Percentiles rank a stretch among this genome's conserved stretches.
These are phyloP conservation scores for Biston betularia DNA, from an alignment of 2,888 invertebrate genomes.

Conservation along the genomic window DNA sequence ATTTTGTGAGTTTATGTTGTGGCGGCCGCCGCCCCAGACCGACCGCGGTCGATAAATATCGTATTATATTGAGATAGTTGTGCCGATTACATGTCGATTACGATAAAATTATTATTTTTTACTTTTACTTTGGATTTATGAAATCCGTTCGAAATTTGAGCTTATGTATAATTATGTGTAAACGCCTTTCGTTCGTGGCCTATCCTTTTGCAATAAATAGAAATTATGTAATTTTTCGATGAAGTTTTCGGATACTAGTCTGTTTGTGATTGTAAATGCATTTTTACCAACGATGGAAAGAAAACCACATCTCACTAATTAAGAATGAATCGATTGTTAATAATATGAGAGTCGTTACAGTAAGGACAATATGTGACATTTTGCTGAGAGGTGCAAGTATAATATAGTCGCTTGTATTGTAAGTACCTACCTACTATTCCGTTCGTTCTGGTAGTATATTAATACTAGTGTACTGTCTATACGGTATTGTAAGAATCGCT, in stretches of 20 bases:
- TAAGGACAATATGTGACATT: slow-evolving; percentile 78
- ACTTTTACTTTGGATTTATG: slow-evolving; percentile 73
- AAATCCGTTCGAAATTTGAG: slow-evolving; percentile 80
- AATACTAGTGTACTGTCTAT: slow-evolving; percentile 29
- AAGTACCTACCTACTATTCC: slow-evolving; percentile 40
- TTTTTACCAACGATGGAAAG: slow-evolving; percentile 74
- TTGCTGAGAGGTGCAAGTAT: slow-evolving; percentile 69
- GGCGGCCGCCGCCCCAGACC: slow-evolving; percentile 69
- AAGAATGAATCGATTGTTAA: slow-evolving; percentile 78
- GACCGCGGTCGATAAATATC: slow-evolving; percentile 79
- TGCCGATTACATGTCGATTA: slow-evolving; percentile 74
- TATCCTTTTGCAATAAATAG: slow-evolving; percentile 77
- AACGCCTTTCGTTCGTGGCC: slow-evolving; percentile 79
- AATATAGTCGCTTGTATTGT: slow-evolving; percentile 32
- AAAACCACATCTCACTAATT: slow-evolving; percentile 81
- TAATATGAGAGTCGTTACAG: slow-evolving; percentile 59
- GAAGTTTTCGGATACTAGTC: slow-evolving; percentile 83
- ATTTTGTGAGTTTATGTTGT: slow-evolving; percentile 80
- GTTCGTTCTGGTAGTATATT: slow-evolving; percentile 19
- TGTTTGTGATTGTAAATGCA: slow-evolving; percentile 84
- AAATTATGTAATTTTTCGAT: slow-evolving; percentile 75
- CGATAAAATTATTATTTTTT: slow-evolving; percentile 58
- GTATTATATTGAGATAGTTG: slow-evolving; percentile 82
- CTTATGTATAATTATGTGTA: slow-evolving; percentile 77
- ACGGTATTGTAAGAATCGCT: slow-evolving; percentile 61